Evolutionary conservation across 2,888 invertebrate species (phyloP).

Genomic region (Drosophila demipolita): DNA sequence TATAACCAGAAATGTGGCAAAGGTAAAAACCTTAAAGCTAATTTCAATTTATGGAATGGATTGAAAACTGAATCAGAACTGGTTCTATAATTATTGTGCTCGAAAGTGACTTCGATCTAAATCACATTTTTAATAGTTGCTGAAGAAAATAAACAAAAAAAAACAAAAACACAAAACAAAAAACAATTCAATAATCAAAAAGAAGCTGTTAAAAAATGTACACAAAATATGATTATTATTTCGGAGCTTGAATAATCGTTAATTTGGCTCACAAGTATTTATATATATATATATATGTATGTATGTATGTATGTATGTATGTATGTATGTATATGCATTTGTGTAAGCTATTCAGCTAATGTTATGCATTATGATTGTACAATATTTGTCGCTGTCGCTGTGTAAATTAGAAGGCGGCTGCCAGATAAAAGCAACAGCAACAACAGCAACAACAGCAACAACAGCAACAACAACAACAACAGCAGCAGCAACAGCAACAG

Average conservation of each 20-base stretch:
- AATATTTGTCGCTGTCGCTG: slow-evolving; percentile 50
- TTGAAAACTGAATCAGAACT: neutral
- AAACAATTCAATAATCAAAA: too few species aligned
- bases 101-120: neutral
- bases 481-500: slow-evolving; percentile 25
- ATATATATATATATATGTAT: neutral
- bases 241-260: neutral
- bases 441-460: slow-evolving; percentile 31
- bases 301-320: neutral
- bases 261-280: neutral
- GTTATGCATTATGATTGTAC: slow-evolving; percentile 71
- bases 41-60: neutral
- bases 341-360: slow-evolving; percentile 47
- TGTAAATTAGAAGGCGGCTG: slow-evolving; percentile 74
- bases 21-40: neutral
- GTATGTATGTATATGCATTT: neutral
- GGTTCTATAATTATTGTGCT: neutral
- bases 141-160: neutral
- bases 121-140: neutral
- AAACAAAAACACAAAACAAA: fast-evolving
- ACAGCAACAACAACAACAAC: slow-evolving; percentile 40
- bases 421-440: slow-evolving; percentile 61
- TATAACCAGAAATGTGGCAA: neutral
- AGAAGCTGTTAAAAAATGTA: neutral
- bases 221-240: neutral